Evolutionary conservation across 2,113 vertebrate species (phyloP).

Genomic region (Sinocyclocheilus anshuiensis): DNA sequence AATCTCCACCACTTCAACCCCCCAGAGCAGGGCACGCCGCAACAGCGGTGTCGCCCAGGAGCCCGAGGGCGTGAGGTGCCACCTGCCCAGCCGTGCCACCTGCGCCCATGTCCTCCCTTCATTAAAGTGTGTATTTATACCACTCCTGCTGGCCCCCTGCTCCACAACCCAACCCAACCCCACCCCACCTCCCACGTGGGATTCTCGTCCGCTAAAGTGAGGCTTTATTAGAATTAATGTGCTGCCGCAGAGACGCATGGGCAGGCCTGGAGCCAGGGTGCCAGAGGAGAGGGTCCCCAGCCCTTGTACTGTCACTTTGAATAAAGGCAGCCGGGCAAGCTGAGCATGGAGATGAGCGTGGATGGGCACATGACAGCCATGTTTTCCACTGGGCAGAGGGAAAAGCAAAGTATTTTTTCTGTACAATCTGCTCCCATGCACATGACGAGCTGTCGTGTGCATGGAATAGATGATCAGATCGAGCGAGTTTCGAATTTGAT

Average conservation of each 20-base stretch:
- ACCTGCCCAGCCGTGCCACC: conserved; percentile 79
- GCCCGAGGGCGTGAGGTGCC: conserved; percentile 75
- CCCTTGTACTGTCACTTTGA: conserved; percentile 78
- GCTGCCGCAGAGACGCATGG: conserved; percentile 76
- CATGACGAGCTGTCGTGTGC: conserved; percentile 70
- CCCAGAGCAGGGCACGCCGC: conserved; percentile 66
- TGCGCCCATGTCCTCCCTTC: conserved; percentile 80
- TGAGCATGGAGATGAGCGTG: conserved; percentile 70
- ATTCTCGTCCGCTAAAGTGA: conserved; percentile 72
- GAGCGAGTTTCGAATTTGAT: not conserved
- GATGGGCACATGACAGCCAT: conserved; percentile 76
- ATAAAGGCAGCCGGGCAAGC: conserved; percentile 69
- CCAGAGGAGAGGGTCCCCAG: conserved; percentile 78
- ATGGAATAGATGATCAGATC: conserved; percentile 59
- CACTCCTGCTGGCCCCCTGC: conserved; percentile 27
- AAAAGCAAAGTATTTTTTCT: conserved; percentile 74
- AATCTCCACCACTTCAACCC: conserved; percentile 75
- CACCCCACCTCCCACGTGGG: conserved; percentile 52
- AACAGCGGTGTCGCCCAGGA: conserved; percentile 71
- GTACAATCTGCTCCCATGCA: conserved; percentile 72
- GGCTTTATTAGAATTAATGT: conserved; percentile 84
- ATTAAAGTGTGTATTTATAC: conserved; percentile 79
- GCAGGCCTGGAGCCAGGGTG: conserved; percentile 70
- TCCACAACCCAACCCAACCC: not conserved
- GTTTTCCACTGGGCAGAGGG: conserved; percentile 66